Base-by-base conservation (phyloP, 1,140 invertebrate species). In the Bombus consobrinus region DNA sequence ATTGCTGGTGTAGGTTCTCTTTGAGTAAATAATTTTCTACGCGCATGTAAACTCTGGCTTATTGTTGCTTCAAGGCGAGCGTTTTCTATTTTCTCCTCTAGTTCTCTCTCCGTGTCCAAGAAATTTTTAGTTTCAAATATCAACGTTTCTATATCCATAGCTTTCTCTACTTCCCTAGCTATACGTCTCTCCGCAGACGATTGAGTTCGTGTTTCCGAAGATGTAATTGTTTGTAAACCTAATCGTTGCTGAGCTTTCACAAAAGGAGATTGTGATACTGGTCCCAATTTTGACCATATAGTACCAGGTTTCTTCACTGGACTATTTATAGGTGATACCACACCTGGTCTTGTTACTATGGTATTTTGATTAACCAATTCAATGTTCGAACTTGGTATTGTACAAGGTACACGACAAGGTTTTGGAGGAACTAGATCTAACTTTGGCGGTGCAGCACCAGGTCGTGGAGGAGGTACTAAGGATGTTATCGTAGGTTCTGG, bases 231-330 rank as follows among this genome's bases (percentile, higher is more conserved):
- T 81, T 85, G 86, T 10, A 93, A 91, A 28, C 94, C 94, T 2
- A 95, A 89, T 47, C 95, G 93, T 78, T 94, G 93, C n/a, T 95
- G 94, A 1, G 95, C 95, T 68, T 93, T 92, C 0, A 95, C 94
- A 53, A 95, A 95, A 3, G 95, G 95, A 4, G 94, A 95, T 1
- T 94, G 94, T 0, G 95, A 95, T n/a, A 95, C 95, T 10, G 95
- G 95, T 0, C 95, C 95, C 9, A 95, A 86, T 90, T 95, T 95
- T 25, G 93, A 85, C 94, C 94, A 95, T 83, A 95, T 95, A 0
- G 91, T 85, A 13, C 94, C 94, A 4, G 92, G 90, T 82, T 93
- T 94, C 72, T 77, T 92, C 0, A 68, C 25, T 6, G 94, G 93
- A 74, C 92, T 93, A 10, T 59, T 68, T 80, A 93, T 89, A 1